Evolutionary conservation across 64 coral and sea anemone species (phyloP).

Genomic region (Montipora cactus): DNA sequence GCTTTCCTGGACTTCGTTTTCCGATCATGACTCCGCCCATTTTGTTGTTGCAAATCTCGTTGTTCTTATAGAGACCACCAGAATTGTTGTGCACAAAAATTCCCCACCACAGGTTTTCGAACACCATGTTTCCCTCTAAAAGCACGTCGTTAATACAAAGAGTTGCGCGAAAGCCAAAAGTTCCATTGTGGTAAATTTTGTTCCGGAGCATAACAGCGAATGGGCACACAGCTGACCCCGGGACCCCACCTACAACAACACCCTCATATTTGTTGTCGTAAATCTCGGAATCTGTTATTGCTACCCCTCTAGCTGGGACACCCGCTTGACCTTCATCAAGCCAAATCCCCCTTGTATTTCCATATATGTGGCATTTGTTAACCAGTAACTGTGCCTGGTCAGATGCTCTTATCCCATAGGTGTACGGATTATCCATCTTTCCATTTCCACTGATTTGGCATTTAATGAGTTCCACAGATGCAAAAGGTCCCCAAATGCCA

Average conservation of each 20-base stretch:
- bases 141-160: not conserved
- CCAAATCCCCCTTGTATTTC: constrained; percentile 35
- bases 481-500: not conserved
- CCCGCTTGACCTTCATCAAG: not conserved
- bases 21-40: constrained; percentile 19
- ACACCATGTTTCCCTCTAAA: constrained; percentile 9
- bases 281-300: constrained; percentile 25
- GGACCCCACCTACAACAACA: not conserved
- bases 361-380: not conserved
- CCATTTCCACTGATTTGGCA: constrained; percentile 2
- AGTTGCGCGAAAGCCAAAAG: not conserved
- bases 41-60: constrained; percentile 41
- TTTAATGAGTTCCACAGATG: not conserved
- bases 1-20: not conserved
- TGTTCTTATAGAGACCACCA: not conserved
- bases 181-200: constrained; percentile 21
- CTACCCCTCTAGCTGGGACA: not conserved
- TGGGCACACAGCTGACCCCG: not conserved
- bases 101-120: constrained; percentile 33
- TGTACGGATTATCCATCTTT: not conserved
- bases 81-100: constrained; percentile 19
- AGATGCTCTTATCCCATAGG: not conserved
- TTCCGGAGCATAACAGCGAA: not conserved
- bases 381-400: not conserved
- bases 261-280: constrained; percentile 46